Base-by-base conservation (phyloP, 2,797 vertebrate genomes). In the Hirundo rustica region DNA sequence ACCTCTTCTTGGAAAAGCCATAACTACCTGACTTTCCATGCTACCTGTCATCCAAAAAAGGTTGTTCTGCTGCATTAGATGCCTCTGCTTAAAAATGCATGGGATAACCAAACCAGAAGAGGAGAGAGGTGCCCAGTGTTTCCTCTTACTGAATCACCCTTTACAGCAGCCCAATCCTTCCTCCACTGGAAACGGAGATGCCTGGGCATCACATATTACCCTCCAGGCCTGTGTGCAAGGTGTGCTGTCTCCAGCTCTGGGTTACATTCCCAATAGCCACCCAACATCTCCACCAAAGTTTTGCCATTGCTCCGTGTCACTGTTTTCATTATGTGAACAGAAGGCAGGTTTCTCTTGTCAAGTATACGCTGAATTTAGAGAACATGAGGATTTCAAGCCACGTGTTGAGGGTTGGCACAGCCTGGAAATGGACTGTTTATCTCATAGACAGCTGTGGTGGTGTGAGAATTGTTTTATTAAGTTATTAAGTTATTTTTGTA, bases 241-340 rank as follows among this genome's bases (percentile, higher is more conserved):
- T 70, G 21, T 60, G 40, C 25, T 34, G 10, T 3, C 22, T 45
- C 36, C 55, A n/a, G 1, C 1, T 0, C 10, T 21, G 45, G 16
- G 16, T 61, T 65, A 50, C 32, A 9, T 45, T 68, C 47, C 47
- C 7, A 45, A 26, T 1, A 73, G 9, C 51, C 13, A 40, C 36
- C 20, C 40, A 67, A 5, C 3, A 20, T 50, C 36, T 83, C 32
- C 13, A 19, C 13, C 36, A 26, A 44, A 44, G 22, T 70, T 62
- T 91, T 14, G 4, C 25, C 34, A 20, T 57, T 64, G 17, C 13
- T 71, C 44, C 14, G 0, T 54, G 30, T 23, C 15, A 16, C 26
- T 82, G 67, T 30, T 73, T 89, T 91, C 70, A 11, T 3, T 8
- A 21, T 32, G 29, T n/a, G 42, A 11, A 21, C 26, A 29, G n/a